Conservation (phyloP, 2,888 invertebrate species). For the Lydus trimaculatus region DNA sequence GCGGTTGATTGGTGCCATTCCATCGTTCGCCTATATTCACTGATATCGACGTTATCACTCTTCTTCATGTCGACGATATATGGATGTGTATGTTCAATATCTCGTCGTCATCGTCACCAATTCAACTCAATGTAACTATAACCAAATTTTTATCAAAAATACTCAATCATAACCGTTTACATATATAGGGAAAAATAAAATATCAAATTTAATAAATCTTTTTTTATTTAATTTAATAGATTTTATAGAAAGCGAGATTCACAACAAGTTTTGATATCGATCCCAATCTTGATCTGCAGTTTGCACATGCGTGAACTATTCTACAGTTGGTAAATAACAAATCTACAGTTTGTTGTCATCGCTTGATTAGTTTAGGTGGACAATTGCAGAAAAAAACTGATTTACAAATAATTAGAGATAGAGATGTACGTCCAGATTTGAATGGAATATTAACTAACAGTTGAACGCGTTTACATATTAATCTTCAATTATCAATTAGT, state of each 20-base stretch:
- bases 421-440: too few relatives aligned
- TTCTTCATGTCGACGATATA: constrained; percentile 25
- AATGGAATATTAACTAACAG: too few relatives aligned
- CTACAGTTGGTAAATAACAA: too few relatives aligned
- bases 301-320: too few relatives aligned
- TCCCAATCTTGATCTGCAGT: too few relatives aligned
- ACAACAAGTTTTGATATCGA: too few relatives aligned
- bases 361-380: too few relatives aligned
- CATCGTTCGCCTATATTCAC: constrained; percentile 46
- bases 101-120: neutral
- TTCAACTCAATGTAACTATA: neutral
- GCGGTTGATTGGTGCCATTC: constrained; percentile 57
- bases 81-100: neutral
- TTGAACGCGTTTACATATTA: too few relatives aligned
- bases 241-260: neutral
- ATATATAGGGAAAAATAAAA: neutral
- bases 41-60: constrained; percentile 35
- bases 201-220: neutral
- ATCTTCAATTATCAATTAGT: too few relatives aligned
- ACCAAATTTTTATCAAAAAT: neutral
- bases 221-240: neutral
- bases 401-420: too few relatives aligned
- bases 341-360: too few relatives aligned
- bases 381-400: too few relatives aligned
- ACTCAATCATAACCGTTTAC: neutral